These are phyloP conservation scores for Lepidurus packardi DNA, from an alignment of 1,140 invertebrate species.

Conservation along the genomic window DNA sequence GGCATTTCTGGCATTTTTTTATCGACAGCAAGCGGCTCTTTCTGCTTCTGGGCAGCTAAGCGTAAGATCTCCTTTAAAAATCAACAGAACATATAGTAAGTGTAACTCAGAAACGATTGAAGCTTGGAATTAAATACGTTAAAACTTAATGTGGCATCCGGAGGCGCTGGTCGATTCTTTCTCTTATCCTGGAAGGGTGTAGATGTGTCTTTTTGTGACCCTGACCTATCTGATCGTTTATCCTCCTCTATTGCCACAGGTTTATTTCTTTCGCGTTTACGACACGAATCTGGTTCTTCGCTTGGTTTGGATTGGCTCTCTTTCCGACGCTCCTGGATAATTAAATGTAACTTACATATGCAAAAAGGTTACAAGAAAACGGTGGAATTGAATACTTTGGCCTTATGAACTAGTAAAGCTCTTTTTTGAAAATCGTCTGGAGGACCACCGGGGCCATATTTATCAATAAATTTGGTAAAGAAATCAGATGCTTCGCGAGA, in stretches of 20 bases:
- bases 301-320: constrained; percentile 50
- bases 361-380: constrained; percentile 35
- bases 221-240: constrained; percentile 15
- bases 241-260: constrained; percentile 33
- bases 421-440: constrained; percentile 37
- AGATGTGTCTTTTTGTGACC: constrained; percentile 30
- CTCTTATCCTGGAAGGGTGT: constrained; percentile 32
- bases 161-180: constrained; percentile 51
- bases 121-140: not conserved
- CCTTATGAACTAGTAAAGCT: constrained; percentile 34
- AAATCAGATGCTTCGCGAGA: constrained; percentile 71
- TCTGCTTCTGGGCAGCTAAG: constrained; percentile 73
- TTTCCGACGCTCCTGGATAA: constrained; percentile 47
- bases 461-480: constrained; percentile 76
- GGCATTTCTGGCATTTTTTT: constrained; percentile 53
- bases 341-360: constrained; percentile 36
- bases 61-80: constrained; percentile 56
- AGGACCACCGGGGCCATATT: constrained; percentile 60
- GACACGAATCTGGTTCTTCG: constrained; percentile 48
- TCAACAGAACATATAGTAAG: constrained; percentile 45
- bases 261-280: constrained; percentile 27
- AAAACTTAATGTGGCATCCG: constrained; percentile 51
- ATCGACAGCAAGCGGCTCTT: constrained; percentile 59
- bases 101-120: no score
- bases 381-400: constrained; percentile 35